Evolutionary conservation across 2,888 invertebrate genomes (phyloP), one percentile per base, ranked within the genome.

Genomic region (Heteromurus nitidus): DNA sequence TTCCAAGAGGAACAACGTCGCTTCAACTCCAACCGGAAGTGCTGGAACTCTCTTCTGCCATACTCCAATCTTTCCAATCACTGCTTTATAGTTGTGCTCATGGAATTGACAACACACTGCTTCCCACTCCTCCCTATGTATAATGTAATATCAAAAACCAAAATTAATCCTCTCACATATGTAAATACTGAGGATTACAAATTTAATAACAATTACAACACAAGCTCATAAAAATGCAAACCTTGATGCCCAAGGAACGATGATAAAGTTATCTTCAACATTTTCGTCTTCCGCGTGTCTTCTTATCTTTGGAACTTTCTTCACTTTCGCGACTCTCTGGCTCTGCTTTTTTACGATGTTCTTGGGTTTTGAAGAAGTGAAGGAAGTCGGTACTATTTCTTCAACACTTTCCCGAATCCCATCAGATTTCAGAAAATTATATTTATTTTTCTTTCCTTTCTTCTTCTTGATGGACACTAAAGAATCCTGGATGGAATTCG

Each of bases 111-210:
- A 24, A 36, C 87, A 87, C 0, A 86, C 85, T n/a, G 72, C n/a
- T 9, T 85, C 79, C 88, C 87, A 87, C 69, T 88, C 87, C 26
- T 50, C 67, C 44, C 88, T 88, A n/a, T n/a, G n/a, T n/a, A n/a
- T n/a, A n/a, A n/a, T n/a, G n/a, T n/a, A n/a, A n/a, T n/a, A n/a
- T n/a, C n/a, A n/a, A 81, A 9, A 75, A 53, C 16, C 20, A 64
- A 76, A 70, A 42, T 11, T 36, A 18, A 53, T 31, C 13, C n/a
- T 18, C 24, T 31, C 31, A 30, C 31, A 55, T 30, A 73, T 50
- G n/a, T 13, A n/a, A 50, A 36, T 13, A 9, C 36, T 68, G 24
- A 20, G 0, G 22, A 75, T 30, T 7, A 62, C 13, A 11, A 62
- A 0, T 20, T 31, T 50, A 36, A 58, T 16, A 9, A 1, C 22